Evolutionary conservation across 2,888 invertebrate species (phyloP).

Genomic region (Biston stratarius): DNA sequence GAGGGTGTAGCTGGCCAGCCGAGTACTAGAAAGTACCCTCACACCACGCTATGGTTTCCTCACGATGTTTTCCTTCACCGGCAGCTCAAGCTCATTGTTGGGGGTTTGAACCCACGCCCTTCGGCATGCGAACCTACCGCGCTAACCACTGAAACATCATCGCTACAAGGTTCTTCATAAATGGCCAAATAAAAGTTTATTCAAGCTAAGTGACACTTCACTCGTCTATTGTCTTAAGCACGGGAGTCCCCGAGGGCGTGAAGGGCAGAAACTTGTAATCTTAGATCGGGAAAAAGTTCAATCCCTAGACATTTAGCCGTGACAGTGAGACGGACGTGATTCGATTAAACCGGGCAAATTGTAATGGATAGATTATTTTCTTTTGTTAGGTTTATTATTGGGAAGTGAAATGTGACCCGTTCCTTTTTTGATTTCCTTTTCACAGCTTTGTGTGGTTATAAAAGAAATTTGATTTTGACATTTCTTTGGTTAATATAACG

Average conservation of each 20-base stretch:
- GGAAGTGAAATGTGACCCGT: not conserved
- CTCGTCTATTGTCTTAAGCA: constrained; percentile 19
- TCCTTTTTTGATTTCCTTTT: not conserved
- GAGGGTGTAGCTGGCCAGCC: too few relatives aligned
- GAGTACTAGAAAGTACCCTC: too few relatives aligned
- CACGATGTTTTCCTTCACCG: too few relatives aligned
- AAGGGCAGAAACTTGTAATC: constrained; percentile 22
- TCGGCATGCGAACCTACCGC: too few relatives aligned
- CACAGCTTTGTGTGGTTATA: too few relatives aligned
- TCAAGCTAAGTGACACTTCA: constrained; percentile 5
- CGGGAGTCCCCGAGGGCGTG: not conserved
- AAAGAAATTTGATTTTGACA: not conserved
- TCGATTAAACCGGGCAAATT: constrained; percentile 23
- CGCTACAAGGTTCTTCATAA: too few relatives aligned
- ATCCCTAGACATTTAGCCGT: constrained; percentile 30
- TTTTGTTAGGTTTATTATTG: constrained; percentile 15
- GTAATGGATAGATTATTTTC: constrained; percentile 32
- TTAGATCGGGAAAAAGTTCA: constrained; percentile 28
- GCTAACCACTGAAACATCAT: too few relatives aligned
- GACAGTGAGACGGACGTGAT: constrained; percentile 35
- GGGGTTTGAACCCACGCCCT: too few relatives aligned
- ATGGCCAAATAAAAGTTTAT: not conserved
- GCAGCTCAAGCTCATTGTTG: too few relatives aligned
- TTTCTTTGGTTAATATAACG: not conserved
- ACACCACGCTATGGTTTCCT: too few relatives aligned